Base-by-base conservation (phyloP, 2,797 vertebrate genomes). In the Coilia nasus region DNA sequence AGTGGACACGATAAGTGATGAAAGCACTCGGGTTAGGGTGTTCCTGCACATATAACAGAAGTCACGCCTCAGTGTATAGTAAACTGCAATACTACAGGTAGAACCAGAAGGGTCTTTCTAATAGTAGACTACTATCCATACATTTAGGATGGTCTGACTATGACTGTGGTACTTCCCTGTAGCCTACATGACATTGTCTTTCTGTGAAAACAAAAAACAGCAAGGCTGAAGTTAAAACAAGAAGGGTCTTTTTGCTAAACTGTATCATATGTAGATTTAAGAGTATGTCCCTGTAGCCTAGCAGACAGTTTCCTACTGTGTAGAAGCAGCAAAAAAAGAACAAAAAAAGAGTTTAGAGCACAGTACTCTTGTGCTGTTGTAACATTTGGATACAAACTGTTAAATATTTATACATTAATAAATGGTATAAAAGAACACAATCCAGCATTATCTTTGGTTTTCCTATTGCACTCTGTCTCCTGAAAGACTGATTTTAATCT, bases 391-490 rank as follows among this genome's bases (percentile, higher is more conserved):
- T 78, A 44, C 7, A 78, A 78, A 4, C 19, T 41, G 15, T 41
- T 17, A 9, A 35, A 17, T 35, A 75, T 41, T 6, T 4, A 54
- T 10, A 14, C 9, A 41, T 15, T 15, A 14, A 67, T 28, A 67
- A 25, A 67, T 0, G 17, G 14, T 75, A 41, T 35, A 75, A 75
- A 11, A 41, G 15, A 35, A 59, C 15, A 17, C 0, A 75, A 35
- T 41, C 67, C 67, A 75, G 67, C 28, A 75, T 75, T 75, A 75
- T 75, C 31, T 75, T 75, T 75, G 28, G 28, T 17, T 35, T 41
- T 71, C 23, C 28, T 71, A 71, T 28, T 31, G 23, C 25, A 75
- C 25, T 14, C 31, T 19, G 31, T 6, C 14, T 35, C 35, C 35
- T 6, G 67, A 14, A 17, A 35, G 28, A 28, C 23, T 1, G 6